Conservation (phyloP, 2,888 invertebrate genomes). For the Thymelicus lineola region DNA sequence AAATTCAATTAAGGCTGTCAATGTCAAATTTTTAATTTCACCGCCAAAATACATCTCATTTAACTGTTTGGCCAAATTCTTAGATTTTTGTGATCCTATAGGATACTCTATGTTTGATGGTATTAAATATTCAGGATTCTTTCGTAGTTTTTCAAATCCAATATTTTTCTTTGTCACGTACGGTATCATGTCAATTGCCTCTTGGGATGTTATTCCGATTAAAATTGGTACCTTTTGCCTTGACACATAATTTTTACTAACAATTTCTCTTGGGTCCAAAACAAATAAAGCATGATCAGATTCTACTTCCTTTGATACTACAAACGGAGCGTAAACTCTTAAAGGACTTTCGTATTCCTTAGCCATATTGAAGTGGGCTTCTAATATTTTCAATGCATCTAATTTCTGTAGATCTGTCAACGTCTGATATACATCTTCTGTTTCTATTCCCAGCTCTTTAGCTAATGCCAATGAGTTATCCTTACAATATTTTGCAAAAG, state of each 20-base stretch:
- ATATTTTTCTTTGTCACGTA: constrained; percentile 32
- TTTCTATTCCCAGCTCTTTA: constrained; percentile 43
- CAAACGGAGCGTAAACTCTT: constrained; percentile 52
- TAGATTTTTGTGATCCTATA: constrained; percentile 43
- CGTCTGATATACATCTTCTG: constrained; percentile 40
- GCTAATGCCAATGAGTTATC: constrained; percentile 45
- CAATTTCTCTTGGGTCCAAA: constrained; percentile 54
- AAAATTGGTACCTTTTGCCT: constrained; percentile 63
- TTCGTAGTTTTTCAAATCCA: constrained; percentile 35
- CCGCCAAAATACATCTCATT: constrained; percentile 50
- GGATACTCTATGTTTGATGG: constrained; percentile 54
- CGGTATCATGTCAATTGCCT: constrained; percentile 52
- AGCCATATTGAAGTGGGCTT: constrained; percentile 43
- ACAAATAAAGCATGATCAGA: constrained; percentile 57
- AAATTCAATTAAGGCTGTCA: constrained; percentile 39
- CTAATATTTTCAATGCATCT: constrained; percentile 48
- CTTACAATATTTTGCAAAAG: constrained; percentile 45
- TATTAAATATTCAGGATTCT: constrained; percentile 48
- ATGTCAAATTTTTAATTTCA: constrained; percentile 39
- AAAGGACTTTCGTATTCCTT: constrained; percentile 42
- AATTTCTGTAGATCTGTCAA: constrained; percentile 43
- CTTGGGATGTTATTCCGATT: constrained; percentile 63
- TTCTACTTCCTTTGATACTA: constrained; percentile 63
- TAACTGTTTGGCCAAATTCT: constrained; percentile 47
- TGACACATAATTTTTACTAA: constrained; percentile 51